Percentiles rank a stretch among this genome's conserved stretches.
phyloP scores from a whole-genome alignment of 2,797 vertebrate genomes.

The Sciurus carolinensis region DNA sequence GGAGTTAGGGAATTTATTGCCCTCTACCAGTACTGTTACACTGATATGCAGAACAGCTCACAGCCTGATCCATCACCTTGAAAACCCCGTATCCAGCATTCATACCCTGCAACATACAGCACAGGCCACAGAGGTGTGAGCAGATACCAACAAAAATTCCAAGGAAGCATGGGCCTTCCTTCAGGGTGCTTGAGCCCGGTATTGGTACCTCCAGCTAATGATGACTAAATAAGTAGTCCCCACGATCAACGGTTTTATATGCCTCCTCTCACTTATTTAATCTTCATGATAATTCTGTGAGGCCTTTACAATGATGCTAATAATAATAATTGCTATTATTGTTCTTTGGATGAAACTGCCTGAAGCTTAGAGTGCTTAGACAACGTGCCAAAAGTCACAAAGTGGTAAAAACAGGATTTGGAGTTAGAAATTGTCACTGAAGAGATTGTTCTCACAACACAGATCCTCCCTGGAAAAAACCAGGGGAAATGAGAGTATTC shows the following conservation, averaged over 20 bases:
- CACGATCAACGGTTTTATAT: background rate
- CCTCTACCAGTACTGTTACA: background rate
- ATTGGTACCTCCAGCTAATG: background rate
- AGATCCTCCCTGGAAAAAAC: background rate
- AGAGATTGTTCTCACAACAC: background rate
- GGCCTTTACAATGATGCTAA: background rate
- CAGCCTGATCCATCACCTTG: background rate
- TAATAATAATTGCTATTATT: background rate
- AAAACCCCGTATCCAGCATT: background rate
- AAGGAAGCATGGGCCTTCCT: background rate
- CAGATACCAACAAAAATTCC: background rate
- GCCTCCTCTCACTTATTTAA: background rate
- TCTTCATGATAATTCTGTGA: background rate
- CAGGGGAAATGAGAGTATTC: background rate
- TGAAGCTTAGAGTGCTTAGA: background rate
- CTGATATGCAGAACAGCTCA: background rate
- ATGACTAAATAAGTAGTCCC: background rate
- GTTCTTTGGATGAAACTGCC: background rate
- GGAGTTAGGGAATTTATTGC: background rate
- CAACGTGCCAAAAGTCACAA: background rate
- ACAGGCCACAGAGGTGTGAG: too few species aligned
- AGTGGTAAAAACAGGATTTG: background rate
- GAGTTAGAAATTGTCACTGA: background rate
- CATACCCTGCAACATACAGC: background rate
- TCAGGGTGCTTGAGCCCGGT: background rate